These are phyloP conservation scores for Dryobates pubescens DNA, from an alignment of 2,797 vertebrate species.

Conservation along the genomic window DNA sequence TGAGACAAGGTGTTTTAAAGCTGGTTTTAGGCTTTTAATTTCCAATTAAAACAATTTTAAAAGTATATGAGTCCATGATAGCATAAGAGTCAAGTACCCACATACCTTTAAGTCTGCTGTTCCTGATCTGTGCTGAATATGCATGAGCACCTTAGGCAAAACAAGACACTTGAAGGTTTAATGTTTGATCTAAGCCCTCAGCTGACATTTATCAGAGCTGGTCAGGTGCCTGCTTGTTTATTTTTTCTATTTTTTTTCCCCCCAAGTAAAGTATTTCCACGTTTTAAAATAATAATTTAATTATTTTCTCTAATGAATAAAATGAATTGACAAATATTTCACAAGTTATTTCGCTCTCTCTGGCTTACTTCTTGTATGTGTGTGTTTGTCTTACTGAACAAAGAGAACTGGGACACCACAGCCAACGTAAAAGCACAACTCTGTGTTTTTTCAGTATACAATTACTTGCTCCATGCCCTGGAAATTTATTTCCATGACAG, in stretches of 20 bases:
- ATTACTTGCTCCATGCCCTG: neutral
- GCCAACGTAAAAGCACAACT: neutral
- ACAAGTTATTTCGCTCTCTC: neutral
- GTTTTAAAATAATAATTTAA: neutral
- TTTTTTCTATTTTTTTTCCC: neutral
- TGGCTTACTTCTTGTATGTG: neutral
- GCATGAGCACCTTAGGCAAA: neutral
- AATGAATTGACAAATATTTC: neutral
- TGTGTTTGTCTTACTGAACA: neutral
- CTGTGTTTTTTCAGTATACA: neutral
- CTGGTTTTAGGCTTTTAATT: neutral
- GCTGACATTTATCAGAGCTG: neutral
- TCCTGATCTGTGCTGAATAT: conserved; percentile 15
- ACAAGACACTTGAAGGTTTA: conserved; percentile 9
- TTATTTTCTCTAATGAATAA: neutral
- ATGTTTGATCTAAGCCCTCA: conserved; percentile 19
- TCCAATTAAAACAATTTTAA: neutral
- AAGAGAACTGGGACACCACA: neutral
- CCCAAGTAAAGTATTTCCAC: neutral
- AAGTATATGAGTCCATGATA: neutral
- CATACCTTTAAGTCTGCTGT: neutral
- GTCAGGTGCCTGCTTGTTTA: neutral
- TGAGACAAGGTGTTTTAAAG: neutral
- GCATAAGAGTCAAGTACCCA: neutral
- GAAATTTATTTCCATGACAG: conserved; percentile 52